Base-by-base conservation (phyloP, 2,888 invertebrate species). In the Odontocerum albicorne region DNA sequence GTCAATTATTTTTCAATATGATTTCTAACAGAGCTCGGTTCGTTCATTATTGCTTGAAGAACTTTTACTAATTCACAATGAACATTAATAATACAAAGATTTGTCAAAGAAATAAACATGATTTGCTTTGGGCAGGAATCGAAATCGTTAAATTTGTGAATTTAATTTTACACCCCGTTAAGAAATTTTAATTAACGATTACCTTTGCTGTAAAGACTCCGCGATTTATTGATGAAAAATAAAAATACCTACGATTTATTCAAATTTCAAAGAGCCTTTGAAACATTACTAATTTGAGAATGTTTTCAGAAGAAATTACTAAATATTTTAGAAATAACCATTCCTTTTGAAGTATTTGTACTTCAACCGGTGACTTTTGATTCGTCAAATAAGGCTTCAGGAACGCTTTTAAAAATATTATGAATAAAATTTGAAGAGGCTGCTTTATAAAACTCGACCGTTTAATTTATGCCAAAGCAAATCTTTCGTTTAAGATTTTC, bases 401-500 rank as follows among this genome's bases (percentile, higher is more conserved):
- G 40, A 39, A 49, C 27, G 21, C 21, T 22, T 21, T 27, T 21
- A 12, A 12, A 12, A 42, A 27, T 42, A 3, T 13, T 27, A 2
- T 20, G 16, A 17, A 36, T 17, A 35, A 46, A 35, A 49, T 32
- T 27, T 27, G 27, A 39, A 32, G 32, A 40, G 40, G 40, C 40
- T 32, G n/a, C 19, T 27, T 16, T 42, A 27, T 40, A 17, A 17
- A 47, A 21, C 16, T 33, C 38, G 40, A 31, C 10, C 39, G 15
- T 49, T 49, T 49, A 38, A 49, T 49, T 49, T 49, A 39, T 31
- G 31, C 39, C 10, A 31, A 40, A 17, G 31, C 32, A 49, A 49
- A 49, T 32, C 31, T 49, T 40, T 51, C 43, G 44, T 44, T 51
- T 22, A 53, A 53, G 22, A 46, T 46, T n/a, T 53, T 53, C 40